phyloP scores from a whole-genome alignment of 2,797 vertebrate species.

The Acipenser ruthenus region DNA sequence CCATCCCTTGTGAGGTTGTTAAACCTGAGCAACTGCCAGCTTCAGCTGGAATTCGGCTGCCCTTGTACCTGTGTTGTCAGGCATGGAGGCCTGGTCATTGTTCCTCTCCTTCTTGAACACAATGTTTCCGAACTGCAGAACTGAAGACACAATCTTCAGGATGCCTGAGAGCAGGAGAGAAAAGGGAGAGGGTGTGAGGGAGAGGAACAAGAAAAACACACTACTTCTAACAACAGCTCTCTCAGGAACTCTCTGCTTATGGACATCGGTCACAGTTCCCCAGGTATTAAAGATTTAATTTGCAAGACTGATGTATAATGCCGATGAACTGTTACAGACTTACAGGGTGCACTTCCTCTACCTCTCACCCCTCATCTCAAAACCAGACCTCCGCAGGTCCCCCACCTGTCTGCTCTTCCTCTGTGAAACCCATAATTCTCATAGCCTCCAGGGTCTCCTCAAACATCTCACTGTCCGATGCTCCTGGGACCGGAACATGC shows the following conservation, averaged over 20 bases:
- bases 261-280: no score
- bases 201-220: background rate
- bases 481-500: slow-evolving; percentile 74
- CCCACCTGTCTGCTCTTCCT: slow-evolving; percentile 77
- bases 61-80: slow-evolving; percentile 84
- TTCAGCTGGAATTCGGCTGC: background rate
- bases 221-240: background rate
- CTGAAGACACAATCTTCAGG: slow-evolving; percentile 83
- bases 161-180: slow-evolving; percentile 58
- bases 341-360: no score
- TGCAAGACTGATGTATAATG: no score
- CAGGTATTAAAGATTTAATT: no score
- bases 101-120: slow-evolving; percentile 96
- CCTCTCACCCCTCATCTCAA: no score
- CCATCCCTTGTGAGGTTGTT: background rate
- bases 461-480: slow-evolving; percentile 87
- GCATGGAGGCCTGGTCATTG: slow-evolving; percentile 95
- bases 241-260: background rate
- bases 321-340: no score
- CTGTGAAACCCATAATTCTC: slow-evolving; percentile 84
- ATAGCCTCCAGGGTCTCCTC: slow-evolving; percentile 92
- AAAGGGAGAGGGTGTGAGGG: slow-evolving; percentile 11
- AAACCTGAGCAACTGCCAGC: background rate
- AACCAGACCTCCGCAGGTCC: background rate
- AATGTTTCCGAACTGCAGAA: slow-evolving; percentile 91